phyloP scores from a whole-genome alignment of 2,797 vertebrate species.

The Clarias pachynema region DNA sequence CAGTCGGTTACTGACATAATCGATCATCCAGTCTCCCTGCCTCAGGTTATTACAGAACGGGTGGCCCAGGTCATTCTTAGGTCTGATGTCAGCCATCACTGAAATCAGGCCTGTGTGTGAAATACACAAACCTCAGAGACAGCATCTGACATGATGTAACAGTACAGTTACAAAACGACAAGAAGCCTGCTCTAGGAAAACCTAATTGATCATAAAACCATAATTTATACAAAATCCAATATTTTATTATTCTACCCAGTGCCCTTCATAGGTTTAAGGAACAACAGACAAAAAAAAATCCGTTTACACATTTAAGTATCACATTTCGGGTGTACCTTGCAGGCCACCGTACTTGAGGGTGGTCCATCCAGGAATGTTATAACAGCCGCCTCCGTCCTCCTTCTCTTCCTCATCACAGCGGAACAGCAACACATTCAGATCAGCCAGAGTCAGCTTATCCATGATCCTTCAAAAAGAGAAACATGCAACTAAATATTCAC shows the following conservation, averaged over 20 bases:
- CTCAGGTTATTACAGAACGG: constrained; percentile 92
- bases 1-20: constrained; percentile 88
- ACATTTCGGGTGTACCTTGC: constrained; percentile 79
- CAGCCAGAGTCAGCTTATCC: constrained; percentile 84
- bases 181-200: background rate
- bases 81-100: constrained; percentile 87
- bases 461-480: constrained; percentile 76
- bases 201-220: too few relatives aligned
- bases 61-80: constrained; percentile 94
- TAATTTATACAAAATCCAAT: background rate
- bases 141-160: background rate
- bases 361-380: constrained; percentile 88
- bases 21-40: constrained; percentile 97
- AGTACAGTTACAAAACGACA: background rate
- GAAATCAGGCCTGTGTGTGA: constrained; percentile 85
- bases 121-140: background rate
- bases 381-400: constrained; percentile 93
- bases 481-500: background rate
- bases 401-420: constrained; percentile 92
- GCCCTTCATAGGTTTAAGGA: background rate
- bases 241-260: background rate
- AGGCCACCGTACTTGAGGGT: constrained; percentile 89
- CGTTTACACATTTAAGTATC: background rate
- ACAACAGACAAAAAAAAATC: background rate
- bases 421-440: constrained; percentile 89